phyloP scores from a whole-genome alignment of 2,888 invertebrate species.

The Busseola fusca region DNA sequence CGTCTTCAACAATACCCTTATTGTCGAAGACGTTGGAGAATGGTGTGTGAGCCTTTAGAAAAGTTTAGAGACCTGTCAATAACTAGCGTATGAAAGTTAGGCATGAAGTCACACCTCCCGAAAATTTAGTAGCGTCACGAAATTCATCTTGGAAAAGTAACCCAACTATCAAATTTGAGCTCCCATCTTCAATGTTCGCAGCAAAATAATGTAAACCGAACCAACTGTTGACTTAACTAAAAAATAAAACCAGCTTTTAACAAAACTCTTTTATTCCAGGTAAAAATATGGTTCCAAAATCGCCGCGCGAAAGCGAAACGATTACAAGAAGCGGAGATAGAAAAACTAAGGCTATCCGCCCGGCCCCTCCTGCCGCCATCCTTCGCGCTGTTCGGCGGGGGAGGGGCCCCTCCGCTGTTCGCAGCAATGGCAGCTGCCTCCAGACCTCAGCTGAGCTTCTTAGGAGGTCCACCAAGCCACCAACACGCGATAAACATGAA shows the following conservation, averaged over 20 bases:
- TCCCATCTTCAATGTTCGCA: no score
- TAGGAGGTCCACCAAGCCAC: slow-evolving; percentile 88
- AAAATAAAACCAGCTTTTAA: slow-evolving; percentile 3
- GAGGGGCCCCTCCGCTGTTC: slow-evolving; percentile 91
- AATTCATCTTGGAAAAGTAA: no score
- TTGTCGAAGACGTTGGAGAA: no score
- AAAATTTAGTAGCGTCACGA: no score
- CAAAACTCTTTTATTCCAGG: slow-evolving; percentile 84
- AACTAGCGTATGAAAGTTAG: no score
- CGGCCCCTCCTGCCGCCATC: slow-evolving; percentile 93
- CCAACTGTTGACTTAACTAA: neutral
- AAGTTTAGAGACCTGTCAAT: no score
- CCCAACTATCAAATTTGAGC: no score
- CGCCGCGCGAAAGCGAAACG: slow-evolving; percentile 98
- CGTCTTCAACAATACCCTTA: no score
- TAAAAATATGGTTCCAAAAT: slow-evolving; percentile 98
- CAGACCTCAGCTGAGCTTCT: slow-evolving; percentile 89
- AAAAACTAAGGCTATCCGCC: slow-evolving; percentile 96
- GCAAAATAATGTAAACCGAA: neutral
- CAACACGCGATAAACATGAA: slow-evolving; percentile 89
- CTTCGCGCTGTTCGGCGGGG: slow-evolving; percentile 91
- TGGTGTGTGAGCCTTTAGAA: no score
- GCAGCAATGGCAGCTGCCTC: slow-evolving; percentile 91
- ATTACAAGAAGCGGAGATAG: slow-evolving; percentile 98
- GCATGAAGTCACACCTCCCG: no score